Base-by-base conservation (phyloP, 2,113 vertebrate species). In the Nibea coibor region DNA sequence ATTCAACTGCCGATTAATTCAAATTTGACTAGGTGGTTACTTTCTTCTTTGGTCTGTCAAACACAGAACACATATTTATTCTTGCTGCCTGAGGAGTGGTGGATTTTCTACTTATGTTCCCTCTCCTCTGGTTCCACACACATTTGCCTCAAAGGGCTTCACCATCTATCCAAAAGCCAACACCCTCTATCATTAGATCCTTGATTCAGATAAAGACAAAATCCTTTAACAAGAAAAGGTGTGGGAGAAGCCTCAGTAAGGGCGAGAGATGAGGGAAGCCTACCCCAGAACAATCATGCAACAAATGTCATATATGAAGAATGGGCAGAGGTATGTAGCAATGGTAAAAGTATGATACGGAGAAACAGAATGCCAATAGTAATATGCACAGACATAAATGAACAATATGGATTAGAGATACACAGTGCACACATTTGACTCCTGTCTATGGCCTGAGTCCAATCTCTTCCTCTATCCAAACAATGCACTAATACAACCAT, bases 401-500 rank as follows among this genome's bases (percentile, higher is more conserved):
- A 22, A 50, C 0, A 51, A 4, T 19, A 26, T 14, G 9, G 10
- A 48, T 47, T 17, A 22, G 12, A 47, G 31, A 11, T 45, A 4
- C 43, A 14, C 14, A 39, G 35, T 39, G 35, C 35, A 45, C 20
- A 76, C 19, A 54, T 53, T 20, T 65, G 8, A 53, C 28, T 79
- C 16, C 63, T 5, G 28, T 39, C 39, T 39, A 6, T 71, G 53
- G 78, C 56, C 53, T 2, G 48, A 74, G 22, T 85, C 54, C n/a
- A 53, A 8, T 68, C 17, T 35, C 19, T 70, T 69, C 53, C 57
- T 72, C 19, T 26, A 22, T 67, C 39, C 22, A 81, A 81, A 72
- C 81, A 78, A 39, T 67, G 56, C 20, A 17, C 20, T 22, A 54
- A 58, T 48, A 59, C 66, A 83, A 85, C 88, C 67, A 76, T 61